A percentile compares a stretch with the other conserved stretches of the same genome.
phyloP scores from a whole-genome alignment of 2,797 vertebrate species.

The Pampus argenteus region DNA sequence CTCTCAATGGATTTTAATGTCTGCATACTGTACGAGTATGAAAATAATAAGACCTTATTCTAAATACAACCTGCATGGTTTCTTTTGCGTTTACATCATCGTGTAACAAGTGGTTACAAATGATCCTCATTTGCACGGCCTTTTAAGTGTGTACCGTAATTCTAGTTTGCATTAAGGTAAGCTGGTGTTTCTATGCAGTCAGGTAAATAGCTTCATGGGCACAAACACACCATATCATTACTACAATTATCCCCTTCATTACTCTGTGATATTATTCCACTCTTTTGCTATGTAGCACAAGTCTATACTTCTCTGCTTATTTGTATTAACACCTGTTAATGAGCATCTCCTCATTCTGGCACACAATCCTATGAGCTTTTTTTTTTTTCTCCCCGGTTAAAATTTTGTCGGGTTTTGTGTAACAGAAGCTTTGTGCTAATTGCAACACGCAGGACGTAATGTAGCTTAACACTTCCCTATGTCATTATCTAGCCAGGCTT shows the following conservation, averaged over 20 bases:
- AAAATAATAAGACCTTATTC: constrained; percentile 27
- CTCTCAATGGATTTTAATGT: constrained; percentile 21
- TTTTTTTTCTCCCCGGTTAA: constrained; percentile 1
- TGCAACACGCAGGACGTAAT: constrained; percentile 15
- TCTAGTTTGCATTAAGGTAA: constrained; percentile 59
- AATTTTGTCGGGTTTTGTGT: constrained; percentile 3
- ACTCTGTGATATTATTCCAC: constrained; percentile 53
- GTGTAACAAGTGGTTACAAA: constrained; percentile 52
- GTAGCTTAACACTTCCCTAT: constrained; percentile 38
- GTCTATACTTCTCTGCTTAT: constrained; percentile 34
- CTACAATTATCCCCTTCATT: constrained; percentile 70
- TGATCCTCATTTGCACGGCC: constrained; percentile 60
- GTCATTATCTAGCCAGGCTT: constrained; percentile 25
- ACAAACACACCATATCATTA: constrained; percentile 61
- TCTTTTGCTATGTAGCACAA: constrained; percentile 38
- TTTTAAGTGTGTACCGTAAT: constrained; percentile 52
- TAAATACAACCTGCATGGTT: constrained; percentile 36
- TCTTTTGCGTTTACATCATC: constrained; percentile 51
- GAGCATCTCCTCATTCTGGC: constrained; percentile 24
- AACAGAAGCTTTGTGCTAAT: constrained; percentile 19
- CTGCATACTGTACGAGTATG: constrained; percentile 17
- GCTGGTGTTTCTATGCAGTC: constrained; percentile 46
- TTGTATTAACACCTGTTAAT: constrained; percentile 50
- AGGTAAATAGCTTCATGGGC: constrained; percentile 62
- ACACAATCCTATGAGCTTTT: constrained; percentile 17